Conservation (phyloP, 2,797 vertebrate genomes). For the Rhinella marina region DNA sequence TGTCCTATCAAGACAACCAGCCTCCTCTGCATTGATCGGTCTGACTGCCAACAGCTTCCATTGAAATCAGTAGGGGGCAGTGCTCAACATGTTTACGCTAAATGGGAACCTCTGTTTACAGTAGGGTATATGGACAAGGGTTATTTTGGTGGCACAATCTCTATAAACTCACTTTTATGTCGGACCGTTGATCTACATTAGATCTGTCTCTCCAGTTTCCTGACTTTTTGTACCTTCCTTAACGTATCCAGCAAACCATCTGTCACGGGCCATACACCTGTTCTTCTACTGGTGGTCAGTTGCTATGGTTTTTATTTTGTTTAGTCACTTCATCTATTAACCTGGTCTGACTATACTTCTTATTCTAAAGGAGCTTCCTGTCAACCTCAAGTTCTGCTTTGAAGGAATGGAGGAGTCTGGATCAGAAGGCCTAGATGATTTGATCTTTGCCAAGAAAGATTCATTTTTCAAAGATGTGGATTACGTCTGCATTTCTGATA, state of each 20-base stretch:
- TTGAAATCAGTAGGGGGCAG: no score
- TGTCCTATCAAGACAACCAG: no score
- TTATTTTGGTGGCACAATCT: no score
- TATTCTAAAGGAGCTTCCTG: conserved; percentile 84
- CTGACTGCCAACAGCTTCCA: no score
- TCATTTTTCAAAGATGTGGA: conserved; percentile 92
- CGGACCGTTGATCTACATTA: no score
- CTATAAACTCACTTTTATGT: no score
- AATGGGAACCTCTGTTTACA: no score
- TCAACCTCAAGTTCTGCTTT: conserved; percentile 95
- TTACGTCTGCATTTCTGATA: conserved; percentile 97
- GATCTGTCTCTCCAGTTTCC: no score
- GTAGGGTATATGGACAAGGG: no score
- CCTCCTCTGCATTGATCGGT: no score
- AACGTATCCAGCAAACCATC: background rate
- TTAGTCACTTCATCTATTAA: no score
- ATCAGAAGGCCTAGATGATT: conserved; percentile 91
- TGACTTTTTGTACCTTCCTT: background rate
- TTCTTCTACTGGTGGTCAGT: background rate
- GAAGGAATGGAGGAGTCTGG: conserved; percentile 99
- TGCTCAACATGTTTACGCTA: no score
- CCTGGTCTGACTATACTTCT: background rate
- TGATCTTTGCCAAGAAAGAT: conserved; percentile 86
- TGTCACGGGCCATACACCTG: background rate
- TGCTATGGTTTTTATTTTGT: background rate